Evolutionary conservation across 2,888 invertebrate genomes (phyloP).

Genomic region (Reticulitermes lucifugus): DNA sequence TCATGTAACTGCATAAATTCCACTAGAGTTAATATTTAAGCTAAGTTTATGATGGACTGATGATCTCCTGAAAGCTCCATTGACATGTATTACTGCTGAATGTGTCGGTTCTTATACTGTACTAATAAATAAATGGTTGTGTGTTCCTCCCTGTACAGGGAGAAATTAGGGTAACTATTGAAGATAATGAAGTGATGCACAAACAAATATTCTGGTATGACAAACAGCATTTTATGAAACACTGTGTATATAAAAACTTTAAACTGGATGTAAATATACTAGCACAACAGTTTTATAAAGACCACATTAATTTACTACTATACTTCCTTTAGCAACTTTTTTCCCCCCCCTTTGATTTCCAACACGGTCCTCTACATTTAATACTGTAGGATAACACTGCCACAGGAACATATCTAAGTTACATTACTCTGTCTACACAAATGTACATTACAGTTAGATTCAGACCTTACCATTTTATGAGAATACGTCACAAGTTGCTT

Average conservation of each 20-base stretch:
- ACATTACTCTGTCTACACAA: constrained; percentile 1
- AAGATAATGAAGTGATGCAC: constrained; percentile 13
- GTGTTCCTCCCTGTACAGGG: background rate
- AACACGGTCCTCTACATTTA: background rate
- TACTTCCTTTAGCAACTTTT: background rate
- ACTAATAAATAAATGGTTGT: constrained; percentile 4
- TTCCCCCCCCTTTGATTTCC: background rate
- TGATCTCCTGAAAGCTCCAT: constrained; percentile 10
- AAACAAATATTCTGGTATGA: background rate
- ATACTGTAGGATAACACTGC: constrained; percentile 7
- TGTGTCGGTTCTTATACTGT: background rate
- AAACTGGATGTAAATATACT: constrained; percentile 10
- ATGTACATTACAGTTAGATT: background rate
- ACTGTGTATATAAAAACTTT: constrained; percentile 28
- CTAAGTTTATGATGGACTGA: background rate
- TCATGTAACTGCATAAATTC: background rate
- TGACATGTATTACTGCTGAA: constrained; percentile 24
- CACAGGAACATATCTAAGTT: background rate
- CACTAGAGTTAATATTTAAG: constrained; percentile 19
- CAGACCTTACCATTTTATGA: too few relatives aligned
- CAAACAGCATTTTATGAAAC: constrained; percentile 20
- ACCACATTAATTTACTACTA: constrained; percentile 8
- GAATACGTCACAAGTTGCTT: too few relatives aligned
- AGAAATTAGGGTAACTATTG: background rate
- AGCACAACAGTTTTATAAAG: constrained; percentile 31